phyloP scores from a whole-genome alignment of 2,797 vertebrate species.

The Mergus octosetaceus region DNA sequence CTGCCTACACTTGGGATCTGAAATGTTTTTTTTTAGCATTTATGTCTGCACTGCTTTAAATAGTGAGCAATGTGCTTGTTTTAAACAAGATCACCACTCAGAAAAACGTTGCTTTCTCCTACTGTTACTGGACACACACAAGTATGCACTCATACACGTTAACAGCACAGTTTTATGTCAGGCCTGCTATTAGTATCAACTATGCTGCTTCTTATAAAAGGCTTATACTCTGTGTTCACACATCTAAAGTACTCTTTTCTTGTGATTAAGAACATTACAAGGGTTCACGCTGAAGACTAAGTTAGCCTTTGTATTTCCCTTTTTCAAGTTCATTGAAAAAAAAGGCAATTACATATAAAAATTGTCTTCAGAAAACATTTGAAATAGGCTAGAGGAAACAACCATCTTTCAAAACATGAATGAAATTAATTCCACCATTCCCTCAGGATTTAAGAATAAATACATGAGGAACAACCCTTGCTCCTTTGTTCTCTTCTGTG shows the following conservation, averaged over 20 bases:
- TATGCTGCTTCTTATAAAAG: too few species aligned
- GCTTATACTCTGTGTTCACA: not conserved
- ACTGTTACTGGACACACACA: not conserved
- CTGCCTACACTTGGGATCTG: not conserved
- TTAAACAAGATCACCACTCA: not conserved
- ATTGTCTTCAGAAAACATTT: not conserved
- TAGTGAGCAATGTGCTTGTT: not conserved
- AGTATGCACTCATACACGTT: too few species aligned
- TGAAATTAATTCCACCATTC: not conserved
- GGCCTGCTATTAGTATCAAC: not conserved
- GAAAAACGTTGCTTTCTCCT: not conserved
- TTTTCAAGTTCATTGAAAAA: not conserved
- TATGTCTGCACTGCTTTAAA: not conserved
- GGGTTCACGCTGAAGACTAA: not conserved
- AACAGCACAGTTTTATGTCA: not conserved
- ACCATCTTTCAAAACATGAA: not conserved
- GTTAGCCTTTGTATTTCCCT: not conserved
- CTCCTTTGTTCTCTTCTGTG: not conserved
- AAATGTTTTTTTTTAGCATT: not conserved
- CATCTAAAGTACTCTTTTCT: not conserved
- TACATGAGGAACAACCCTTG: not conserved
- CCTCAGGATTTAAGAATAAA: not conserved
- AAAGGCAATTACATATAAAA: not conserved
- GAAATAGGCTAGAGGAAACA: not conserved
- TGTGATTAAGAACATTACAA: not conserved